These are phyloP conservation scores for Plagodis pulveraria DNA, from an alignment of 2,888 invertebrate species.

Conservation along the genomic window DNA sequence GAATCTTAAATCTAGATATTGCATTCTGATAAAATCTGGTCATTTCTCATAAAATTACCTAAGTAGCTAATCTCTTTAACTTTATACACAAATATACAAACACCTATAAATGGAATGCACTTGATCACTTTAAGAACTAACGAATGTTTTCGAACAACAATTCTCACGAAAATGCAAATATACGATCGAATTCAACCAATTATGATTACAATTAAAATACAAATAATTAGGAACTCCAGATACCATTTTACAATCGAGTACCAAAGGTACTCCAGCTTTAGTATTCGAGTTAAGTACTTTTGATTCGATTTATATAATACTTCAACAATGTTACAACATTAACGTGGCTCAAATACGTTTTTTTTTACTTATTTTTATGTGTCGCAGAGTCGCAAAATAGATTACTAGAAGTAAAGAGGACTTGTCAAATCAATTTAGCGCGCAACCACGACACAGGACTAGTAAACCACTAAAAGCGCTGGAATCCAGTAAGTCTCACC, in stretches of 20 bases:
- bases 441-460: constrained; percentile 54
- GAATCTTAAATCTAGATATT: constrained; percentile 81
- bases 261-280: constrained; percentile 34
- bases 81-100: constrained; percentile 78
- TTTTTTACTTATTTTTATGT: constrained; percentile 26
- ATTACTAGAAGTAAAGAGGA: neutral
- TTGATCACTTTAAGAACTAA: constrained; percentile 42
- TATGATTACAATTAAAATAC: constrained; percentile 50
- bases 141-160: constrained; percentile 15
- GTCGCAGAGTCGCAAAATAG: constrained; percentile 21
- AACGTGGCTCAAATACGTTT: constrained; percentile 31
- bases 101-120: constrained; percentile 64
- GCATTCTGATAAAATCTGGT: constrained; percentile 84
- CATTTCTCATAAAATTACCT: constrained; percentile 74
- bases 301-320: constrained; percentile 39
- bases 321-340: constrained; percentile 43
- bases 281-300: constrained; percentile 68
- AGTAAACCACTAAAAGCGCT: constrained; percentile 58
- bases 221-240: constrained; percentile 77
- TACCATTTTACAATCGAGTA: constrained; percentile 68
- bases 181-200: constrained; percentile 27
- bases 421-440: constrained; percentile 2
- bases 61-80: constrained; percentile 53
- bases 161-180: constrained; percentile 24
- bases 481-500: constrained; percentile 62